Evolutionary conservation across 2,888 invertebrate species (phyloP).

Genomic region (Phyto melanocephala): DNA sequence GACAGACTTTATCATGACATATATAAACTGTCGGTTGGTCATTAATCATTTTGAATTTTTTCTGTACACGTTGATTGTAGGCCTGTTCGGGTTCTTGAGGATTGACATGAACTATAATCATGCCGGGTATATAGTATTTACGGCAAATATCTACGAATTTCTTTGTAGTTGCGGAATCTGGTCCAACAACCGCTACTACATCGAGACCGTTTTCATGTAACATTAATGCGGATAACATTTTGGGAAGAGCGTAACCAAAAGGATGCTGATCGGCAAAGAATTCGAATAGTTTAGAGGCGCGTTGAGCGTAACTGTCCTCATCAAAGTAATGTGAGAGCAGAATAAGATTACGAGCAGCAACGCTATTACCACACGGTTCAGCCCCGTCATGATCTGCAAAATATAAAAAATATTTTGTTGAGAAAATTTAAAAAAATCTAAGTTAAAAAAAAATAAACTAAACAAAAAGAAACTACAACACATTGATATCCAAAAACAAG

Average conservation of each 20-base stretch:
- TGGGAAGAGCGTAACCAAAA: conserved; percentile 77
- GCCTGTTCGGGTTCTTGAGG: conserved; percentile 71
- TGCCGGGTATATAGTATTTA: conserved; percentile 77
- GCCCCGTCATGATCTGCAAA: conserved; percentile 93
- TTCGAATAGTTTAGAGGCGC: conserved; percentile 72
- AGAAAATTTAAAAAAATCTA: no score
- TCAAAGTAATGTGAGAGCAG: conserved; percentile 85
- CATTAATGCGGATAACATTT: conserved; percentile 77
- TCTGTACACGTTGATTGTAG: conserved; percentile 73
- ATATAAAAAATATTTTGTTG: no score
- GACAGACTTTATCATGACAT: conserved; percentile 78
- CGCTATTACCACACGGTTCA: conserved; percentile 95
- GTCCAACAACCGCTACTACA: conserved; percentile 78
- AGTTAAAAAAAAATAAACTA: no score
- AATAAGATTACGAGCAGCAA: conserved; percentile 89
- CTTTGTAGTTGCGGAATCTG: conserved; percentile 73
- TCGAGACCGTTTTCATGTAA: conserved; percentile 76
- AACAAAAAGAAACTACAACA: no score
- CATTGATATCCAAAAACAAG: no score
- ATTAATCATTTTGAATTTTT: conserved; percentile 77
- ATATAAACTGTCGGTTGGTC: conserved; percentile 77
- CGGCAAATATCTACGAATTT: conserved; percentile 75
- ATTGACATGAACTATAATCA: conserved; percentile 76
- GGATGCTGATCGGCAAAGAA: conserved; percentile 74
- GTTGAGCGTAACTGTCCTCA: conserved; percentile 71